phyloP scores from a whole-genome alignment of 2,888 invertebrate species.

The Noctua fimbriata region DNA sequence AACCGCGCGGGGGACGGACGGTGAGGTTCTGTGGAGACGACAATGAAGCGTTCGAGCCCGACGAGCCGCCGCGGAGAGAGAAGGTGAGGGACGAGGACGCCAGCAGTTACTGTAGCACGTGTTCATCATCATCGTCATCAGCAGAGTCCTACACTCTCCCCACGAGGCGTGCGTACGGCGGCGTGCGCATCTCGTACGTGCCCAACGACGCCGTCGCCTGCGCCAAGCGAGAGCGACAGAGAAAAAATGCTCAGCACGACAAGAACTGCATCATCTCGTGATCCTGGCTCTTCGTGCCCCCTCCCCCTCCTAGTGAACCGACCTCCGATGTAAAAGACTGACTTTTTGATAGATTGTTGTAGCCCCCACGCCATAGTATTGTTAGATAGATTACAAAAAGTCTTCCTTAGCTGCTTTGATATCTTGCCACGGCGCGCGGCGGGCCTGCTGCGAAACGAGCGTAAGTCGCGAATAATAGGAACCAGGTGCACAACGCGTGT shows the following conservation, averaged over 20 bases:
- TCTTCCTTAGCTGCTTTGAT: conserved; percentile 72
- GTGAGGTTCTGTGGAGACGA: conserved; percentile 88
- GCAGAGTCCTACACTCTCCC: conserved; percentile 96
- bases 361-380: conserved; percentile 87
- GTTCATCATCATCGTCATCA: conserved; percentile 97
- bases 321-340: conserved; percentile 89
- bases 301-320: conserved; percentile 81
- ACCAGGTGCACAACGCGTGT: conserved; percentile 75
- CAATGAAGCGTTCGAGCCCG: conserved; percentile 87
- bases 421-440: conserved; percentile 69
- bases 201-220: conserved; percentile 97
- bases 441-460: conserved; percentile 69
- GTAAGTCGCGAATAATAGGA: conserved; percentile 66
- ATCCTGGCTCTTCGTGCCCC: conserved; percentile 86
- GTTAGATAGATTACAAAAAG: conserved; percentile 71
- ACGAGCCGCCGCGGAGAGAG: conserved; percentile 81
- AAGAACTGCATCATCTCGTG: conserved; percentile 97
- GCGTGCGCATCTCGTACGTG: conserved; percentile 97
- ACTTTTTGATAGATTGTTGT: conserved; percentile 83
- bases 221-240: conserved; percentile 92
- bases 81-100: conserved; percentile 91
- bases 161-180: conserved; percentile 95
- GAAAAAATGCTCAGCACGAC: conserved; percentile 92
- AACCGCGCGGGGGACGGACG: conserved; percentile 83
- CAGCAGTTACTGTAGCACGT: conserved; percentile 96